These are phyloP conservation scores for Parnassius smintheus DNA, from an alignment of 2,888 invertebrate species.

Conservation along the genomic window DNA sequence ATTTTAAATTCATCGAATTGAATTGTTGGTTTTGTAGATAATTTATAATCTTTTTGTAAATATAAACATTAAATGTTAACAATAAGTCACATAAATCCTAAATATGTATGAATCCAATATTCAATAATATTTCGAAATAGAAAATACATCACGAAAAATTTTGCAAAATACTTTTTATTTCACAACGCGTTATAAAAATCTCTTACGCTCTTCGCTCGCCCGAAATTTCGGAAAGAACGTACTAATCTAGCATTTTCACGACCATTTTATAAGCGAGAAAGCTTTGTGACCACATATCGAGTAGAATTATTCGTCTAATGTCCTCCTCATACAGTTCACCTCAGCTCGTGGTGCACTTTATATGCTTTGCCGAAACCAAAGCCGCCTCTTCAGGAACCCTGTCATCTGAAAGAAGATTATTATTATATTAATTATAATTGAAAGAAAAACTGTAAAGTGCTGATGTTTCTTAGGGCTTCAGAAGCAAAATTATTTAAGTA, in stretches of 20 bases:
- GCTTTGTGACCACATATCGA: constrained; percentile 49
- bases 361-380: constrained; percentile 46
- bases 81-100: constrained; percentile 4
- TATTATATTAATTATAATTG: background rate
- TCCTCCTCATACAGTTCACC: constrained; percentile 52
- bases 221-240: constrained; percentile 31
- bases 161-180: constrained; percentile 51
- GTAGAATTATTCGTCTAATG: constrained; percentile 53
- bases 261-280: constrained; percentile 36
- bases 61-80: constrained; percentile 2
- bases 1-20: background rate
- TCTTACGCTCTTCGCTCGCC: constrained; percentile 58
- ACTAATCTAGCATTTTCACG: constrained; percentile 38
- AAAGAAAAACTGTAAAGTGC: too few species aligned
- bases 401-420: constrained; percentile 68
- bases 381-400: constrained; percentile 68
- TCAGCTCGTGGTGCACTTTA: constrained; percentile 67
- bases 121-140: constrained; percentile 33
- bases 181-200: constrained; percentile 76
- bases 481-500: too few species aligned
- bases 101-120: constrained; percentile 13
- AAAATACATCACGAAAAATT: constrained; percentile 56
- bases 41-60: background rate
- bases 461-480: too few species aligned
- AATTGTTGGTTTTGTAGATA: background rate